Base-by-base conservation (phyloP, 1,140 invertebrate species). In the Scaptomyza graminum region DNA sequence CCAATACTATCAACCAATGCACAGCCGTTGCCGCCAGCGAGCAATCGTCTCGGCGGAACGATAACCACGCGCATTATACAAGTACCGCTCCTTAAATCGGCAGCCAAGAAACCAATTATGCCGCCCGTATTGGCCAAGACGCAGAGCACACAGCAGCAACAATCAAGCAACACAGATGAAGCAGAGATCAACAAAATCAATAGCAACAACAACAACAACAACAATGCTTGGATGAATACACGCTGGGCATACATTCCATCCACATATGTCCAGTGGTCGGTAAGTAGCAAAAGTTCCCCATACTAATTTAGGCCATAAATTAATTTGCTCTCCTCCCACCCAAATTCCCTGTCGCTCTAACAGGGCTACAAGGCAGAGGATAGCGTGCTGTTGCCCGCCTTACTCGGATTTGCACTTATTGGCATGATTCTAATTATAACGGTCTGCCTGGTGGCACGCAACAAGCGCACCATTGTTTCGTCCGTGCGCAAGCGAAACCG, bases 201-300 rank as follows among this genome's bases (percentile, higher is more conserved):
- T 41, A 64, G 16, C 37, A 49, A 64, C 31, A 76, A 66, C 15
- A 22, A n/a, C n/a, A n/a, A n/a, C n/a, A 72, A 65, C 60, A 81
- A 90, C 66, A 43, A 79, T 69, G 71, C 90, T 80, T 87, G 90
- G 90, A 91, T 91, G 39, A 80, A 83, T 12, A 85, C 80, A 16
- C 81, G 90, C 61, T 95, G 94, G 94, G 93, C 94, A 41, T 95
- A 94, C 78, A 92, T 93, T 88, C 92, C 93, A n/a, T 94, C 94
- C 4, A 93, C 94, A 31, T 94, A 94, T 78, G 93, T 94, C 75
- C 94, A 94, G 85, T 95, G 94, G 94, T 93, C 93, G 90, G 94
- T 95, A 82, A 93, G 93, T 76, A 71, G 50, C 18, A 9, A 12
- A n/a, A 41, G 37, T 5, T n/a, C 5, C 12, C 8, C 31, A 0